A percentile compares a stretch with the other conserved stretches of the same genome.
Conservation (phyloP, 2,113 vertebrate species). For the Himantopus leucocephalus region DNA sequence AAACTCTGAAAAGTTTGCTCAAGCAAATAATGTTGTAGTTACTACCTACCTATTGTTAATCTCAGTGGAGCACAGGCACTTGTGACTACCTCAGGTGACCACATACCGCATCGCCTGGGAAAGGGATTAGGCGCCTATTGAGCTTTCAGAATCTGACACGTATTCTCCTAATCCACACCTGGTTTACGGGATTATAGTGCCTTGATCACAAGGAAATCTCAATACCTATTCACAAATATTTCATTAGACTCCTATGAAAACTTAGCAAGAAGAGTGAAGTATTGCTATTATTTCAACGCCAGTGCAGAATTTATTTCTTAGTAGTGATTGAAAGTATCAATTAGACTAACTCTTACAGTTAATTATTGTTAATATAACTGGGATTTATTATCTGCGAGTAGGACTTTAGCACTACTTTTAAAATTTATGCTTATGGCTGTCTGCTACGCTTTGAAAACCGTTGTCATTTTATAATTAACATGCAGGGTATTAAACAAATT, state of each 20-base stretch:
- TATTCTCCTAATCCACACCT: neutral
- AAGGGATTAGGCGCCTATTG: neutral
- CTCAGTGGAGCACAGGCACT: neutral
- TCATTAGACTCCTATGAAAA: neutral
- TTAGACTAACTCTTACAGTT: neutral
- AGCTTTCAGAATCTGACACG: neutral
- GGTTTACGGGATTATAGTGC: neutral
- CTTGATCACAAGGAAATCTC: neutral
- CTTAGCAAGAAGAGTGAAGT: neutral
- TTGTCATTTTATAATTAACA: neutral
- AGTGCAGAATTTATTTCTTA: neutral
- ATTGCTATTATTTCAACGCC: neutral
- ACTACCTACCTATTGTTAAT: too few relatives aligned
- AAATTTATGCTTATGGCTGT: neutral
- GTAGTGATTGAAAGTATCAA: neutral
- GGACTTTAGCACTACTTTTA: neutral
- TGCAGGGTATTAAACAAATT: neutral
- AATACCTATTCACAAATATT: neutral
- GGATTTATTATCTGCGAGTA: neutral
- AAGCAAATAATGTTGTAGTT: accelerated
- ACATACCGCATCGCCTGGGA: accelerated
- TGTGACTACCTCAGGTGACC: neutral
- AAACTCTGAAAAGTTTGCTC: neutral
- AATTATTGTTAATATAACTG: neutral
- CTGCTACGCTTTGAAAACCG: neutral